Evolutionary conservation across 2,113 vertebrate genomes (phyloP).

Genomic region (Seriola aureovittata): DNA sequence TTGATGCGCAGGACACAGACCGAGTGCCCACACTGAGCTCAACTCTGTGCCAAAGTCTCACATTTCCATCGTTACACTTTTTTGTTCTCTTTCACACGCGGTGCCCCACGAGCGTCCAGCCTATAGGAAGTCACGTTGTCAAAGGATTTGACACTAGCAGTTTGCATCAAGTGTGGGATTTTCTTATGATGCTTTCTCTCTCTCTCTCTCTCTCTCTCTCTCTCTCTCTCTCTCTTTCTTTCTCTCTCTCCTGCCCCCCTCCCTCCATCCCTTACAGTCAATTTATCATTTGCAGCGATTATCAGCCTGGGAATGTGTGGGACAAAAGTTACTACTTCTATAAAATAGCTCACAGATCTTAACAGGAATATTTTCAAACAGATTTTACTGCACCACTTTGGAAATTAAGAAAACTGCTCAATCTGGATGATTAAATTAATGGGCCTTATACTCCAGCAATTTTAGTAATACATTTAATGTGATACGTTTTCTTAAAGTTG

Average conservation of each 20-base stretch:
- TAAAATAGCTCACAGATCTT: not conserved
- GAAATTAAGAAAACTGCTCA: not conserved
- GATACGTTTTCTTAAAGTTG: not conserved
- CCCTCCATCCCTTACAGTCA: not conserved
- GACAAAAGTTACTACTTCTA: not conserved
- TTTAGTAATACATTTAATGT: not conserved
- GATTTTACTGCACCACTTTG: not conserved
- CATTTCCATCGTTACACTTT: not conserved
- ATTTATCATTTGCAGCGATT: not conserved
- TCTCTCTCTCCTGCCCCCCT: not conserved
- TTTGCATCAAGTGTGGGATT: conserved; percentile 51
- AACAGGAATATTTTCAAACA: not conserved
- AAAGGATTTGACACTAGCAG: conserved; percentile 69
- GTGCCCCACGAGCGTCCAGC: conserved; percentile 17
- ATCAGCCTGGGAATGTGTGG: not conserved
- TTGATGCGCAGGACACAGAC: not conserved
- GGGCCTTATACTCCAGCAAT: not conserved
- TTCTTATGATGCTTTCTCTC: conserved; percentile 35
- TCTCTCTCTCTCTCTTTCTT: not conserved
- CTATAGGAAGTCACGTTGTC: conserved; percentile 67
- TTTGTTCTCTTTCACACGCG: conserved; percentile 8
- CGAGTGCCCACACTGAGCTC: not conserved
- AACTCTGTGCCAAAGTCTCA: conserved; percentile 27
- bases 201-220: conserved; percentile 5
- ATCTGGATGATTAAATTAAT: no score